Evolutionary conservation across 2,888 invertebrate genomes (phyloP).

Genomic region (Autographa pulchrina): DNA sequence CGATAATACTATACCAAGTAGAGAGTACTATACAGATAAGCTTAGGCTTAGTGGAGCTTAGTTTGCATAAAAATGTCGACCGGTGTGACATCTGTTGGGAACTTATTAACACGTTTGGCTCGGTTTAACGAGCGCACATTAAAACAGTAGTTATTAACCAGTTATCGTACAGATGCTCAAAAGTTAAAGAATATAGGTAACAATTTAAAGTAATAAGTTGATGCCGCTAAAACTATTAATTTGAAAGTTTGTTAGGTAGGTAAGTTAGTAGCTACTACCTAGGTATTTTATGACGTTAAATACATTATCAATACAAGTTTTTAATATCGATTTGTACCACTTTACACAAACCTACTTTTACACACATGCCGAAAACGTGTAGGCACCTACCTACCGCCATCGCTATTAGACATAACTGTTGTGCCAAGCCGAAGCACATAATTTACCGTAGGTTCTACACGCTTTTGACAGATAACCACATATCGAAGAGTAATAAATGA

Average conservation of each 20-base stretch:
- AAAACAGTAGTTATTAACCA: slow-evolving; percentile 16
- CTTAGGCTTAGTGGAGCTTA: slow-evolving; percentile 43
- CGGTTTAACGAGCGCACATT: slow-evolving; percentile 34
- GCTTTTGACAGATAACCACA: slow-evolving; percentile 55
- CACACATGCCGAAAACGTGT: slow-evolving; percentile 54
- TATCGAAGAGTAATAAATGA: slow-evolving; percentile 31
- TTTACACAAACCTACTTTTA: slow-evolving; percentile 54
- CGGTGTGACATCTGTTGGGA: slow-evolving; percentile 50
- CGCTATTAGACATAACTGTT: slow-evolving; percentile 59
- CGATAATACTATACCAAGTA: slow-evolving; percentile 50
- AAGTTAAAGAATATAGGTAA: slow-evolving; percentile 16
- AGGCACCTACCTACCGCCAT: slow-evolving; percentile 39
- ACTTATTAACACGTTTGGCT: slow-evolving; percentile 43
- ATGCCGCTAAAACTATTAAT: slow-evolving; percentile 17
- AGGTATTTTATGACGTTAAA: slow-evolving; percentile 13
- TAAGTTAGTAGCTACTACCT: slow-evolving; percentile 8
- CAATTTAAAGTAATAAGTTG: slow-evolving; percentile 13
- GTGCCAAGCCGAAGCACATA: slow-evolving; percentile 42
- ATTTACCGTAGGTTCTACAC: slow-evolving; percentile 61
- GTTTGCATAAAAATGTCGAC: slow-evolving; percentile 59
- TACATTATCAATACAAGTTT: slow-evolving; percentile 30
- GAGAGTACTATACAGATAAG: slow-evolving; percentile 57
- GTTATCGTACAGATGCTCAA: slow-evolving; percentile 26
- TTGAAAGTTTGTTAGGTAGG: slow-evolving; percentile 7
- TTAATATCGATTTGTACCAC: slow-evolving; percentile 44